phyloP scores from a whole-genome alignment of 2,888 invertebrate genomes.

The Zhuqinia jingwanae region DNA sequence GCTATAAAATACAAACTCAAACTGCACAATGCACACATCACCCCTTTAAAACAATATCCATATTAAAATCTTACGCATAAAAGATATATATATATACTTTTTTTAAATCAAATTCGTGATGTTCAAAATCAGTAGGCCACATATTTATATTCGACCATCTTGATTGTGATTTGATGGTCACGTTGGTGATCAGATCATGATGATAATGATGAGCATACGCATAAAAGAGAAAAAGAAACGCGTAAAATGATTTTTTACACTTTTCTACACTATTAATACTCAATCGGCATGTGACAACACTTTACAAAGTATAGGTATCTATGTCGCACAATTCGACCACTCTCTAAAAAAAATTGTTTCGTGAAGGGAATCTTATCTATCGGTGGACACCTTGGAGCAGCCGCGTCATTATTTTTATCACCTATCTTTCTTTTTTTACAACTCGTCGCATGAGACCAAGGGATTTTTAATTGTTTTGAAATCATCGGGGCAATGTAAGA shows the following conservation, averaged over 20 bases:
- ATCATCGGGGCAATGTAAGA: too few species aligned
- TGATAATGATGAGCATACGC: not conserved
- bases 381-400: too few species aligned
- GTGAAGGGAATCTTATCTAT: too few species aligned
- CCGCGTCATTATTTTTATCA: too few species aligned
- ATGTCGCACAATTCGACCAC: too few species aligned
- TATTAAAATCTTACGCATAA: conserved; percentile 7
- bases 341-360: too few species aligned
- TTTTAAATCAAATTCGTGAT: conserved; percentile 46
- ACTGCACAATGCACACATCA: not conserved
- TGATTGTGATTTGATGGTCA: too few species aligned
- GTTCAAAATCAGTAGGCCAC: conserved; percentile 21
- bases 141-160: conserved; percentile 18
- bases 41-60: too few species aligned
- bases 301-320: too few species aligned
- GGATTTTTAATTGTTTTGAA: too few species aligned
- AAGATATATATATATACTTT: conserved; percentile 15
- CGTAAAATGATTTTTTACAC: conserved; percentile 45
- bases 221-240: conserved; percentile 25
- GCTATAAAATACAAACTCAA: not conserved
- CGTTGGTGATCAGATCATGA: not conserved
- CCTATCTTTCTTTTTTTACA: too few species aligned
- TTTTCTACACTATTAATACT: conserved; percentile 39
- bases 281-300: conserved; percentile 48
- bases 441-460: too few species aligned